phyloP scores from a whole-genome alignment of 2,113 vertebrate genomes.

The Brachionichthys hirsutus region DNA sequence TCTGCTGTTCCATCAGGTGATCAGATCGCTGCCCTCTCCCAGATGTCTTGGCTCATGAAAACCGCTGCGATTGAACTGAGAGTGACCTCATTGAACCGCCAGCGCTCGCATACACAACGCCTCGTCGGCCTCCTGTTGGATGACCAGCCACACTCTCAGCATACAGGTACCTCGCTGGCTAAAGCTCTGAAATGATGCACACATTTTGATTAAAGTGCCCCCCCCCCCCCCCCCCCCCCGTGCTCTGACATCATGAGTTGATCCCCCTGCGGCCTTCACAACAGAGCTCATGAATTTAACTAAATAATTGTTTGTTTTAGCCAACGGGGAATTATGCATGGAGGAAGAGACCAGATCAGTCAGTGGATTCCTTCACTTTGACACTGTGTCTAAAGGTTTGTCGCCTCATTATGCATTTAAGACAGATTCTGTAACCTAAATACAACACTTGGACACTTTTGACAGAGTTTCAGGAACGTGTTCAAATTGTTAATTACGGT shows the following conservation, averaged over 20 bases:
- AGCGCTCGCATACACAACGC: slow-evolving; percentile 92
- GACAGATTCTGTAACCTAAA: background rate
- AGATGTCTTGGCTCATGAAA: slow-evolving; percentile 99
- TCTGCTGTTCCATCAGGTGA: slow-evolving; percentile 81
- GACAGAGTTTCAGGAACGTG: background rate
- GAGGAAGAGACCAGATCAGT: slow-evolving; percentile 92
- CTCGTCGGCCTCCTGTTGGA: slow-evolving; percentile 90
- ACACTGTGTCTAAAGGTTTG: slow-evolving; percentile 91
- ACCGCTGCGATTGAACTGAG: slow-evolving; percentile 93
- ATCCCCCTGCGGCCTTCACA: too few relatives aligned
- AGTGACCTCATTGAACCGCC: slow-evolving; percentile 94
- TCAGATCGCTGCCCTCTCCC: slow-evolving; percentile 90
- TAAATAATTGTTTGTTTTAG: slow-evolving; percentile 40
- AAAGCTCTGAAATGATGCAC: too few relatives aligned
- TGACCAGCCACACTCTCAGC: slow-evolving; percentile 89
- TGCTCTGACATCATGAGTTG: too few relatives aligned
- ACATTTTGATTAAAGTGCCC: too few relatives aligned
- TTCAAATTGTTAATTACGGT: background rate
- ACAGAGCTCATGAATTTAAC: background rate
- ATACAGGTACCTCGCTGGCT: slow-evolving; percentile 75
- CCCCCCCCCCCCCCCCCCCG: too few relatives aligned
- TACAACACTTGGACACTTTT: background rate
- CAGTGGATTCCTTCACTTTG: slow-evolving; percentile 92
- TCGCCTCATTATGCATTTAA: background rate
- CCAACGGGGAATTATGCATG: slow-evolving; percentile 88